These are phyloP conservation scores for Montipora sp. DNA, from an alignment of 64 coral and sea anemone species.

Conservation along the genomic window DNA sequence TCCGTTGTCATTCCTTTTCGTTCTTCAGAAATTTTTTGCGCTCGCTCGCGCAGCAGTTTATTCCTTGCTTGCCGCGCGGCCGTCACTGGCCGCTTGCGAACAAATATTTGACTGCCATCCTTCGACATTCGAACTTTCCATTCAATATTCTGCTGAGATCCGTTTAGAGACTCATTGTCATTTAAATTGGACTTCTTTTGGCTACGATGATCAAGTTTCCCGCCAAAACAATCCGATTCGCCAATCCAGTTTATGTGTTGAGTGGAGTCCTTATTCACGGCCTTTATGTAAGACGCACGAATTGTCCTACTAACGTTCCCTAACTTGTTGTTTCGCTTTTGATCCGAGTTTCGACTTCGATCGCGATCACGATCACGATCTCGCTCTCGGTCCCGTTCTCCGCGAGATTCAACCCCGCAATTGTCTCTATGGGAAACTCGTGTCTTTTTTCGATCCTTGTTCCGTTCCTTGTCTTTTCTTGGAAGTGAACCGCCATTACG, in stretches of 20 bases:
- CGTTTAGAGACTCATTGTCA: constrained; percentile 63
- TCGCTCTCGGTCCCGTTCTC: constrained; percentile 51
- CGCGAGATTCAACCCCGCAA: constrained; percentile 12
- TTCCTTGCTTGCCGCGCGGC: constrained; percentile 78
- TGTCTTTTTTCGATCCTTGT: constrained; percentile 35
- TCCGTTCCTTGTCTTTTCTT: constrained; percentile 43
- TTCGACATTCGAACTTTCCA: constrained; percentile 93
- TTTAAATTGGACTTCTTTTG: constrained; percentile 62
- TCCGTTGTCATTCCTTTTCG: constrained; percentile 95
- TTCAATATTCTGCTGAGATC: constrained; percentile 79
- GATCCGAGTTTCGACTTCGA: constrained; percentile 73
- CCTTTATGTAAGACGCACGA: constrained; percentile 91
- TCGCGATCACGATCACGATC: background rate
- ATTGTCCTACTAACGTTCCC: constrained; percentile 93
- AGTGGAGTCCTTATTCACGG: constrained; percentile 76
- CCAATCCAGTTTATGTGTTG: constrained; percentile 88
- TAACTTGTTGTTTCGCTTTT: constrained; percentile 70
- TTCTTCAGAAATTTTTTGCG: constrained; percentile 95
- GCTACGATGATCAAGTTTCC: constrained; percentile 45
- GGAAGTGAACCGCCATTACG: constrained; percentile 16
- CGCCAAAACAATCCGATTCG: constrained; percentile 60
- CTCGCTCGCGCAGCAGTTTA: constrained; percentile 90
- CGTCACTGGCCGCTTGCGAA: constrained; percentile 69
- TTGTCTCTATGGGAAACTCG: constrained; percentile 25
- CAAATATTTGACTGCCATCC: constrained; percentile 89